These are phyloP conservation scores for Pseudopodoces humilis DNA, from an alignment of 2,113 vertebrate genomes.

Conservation along the genomic window DNA sequence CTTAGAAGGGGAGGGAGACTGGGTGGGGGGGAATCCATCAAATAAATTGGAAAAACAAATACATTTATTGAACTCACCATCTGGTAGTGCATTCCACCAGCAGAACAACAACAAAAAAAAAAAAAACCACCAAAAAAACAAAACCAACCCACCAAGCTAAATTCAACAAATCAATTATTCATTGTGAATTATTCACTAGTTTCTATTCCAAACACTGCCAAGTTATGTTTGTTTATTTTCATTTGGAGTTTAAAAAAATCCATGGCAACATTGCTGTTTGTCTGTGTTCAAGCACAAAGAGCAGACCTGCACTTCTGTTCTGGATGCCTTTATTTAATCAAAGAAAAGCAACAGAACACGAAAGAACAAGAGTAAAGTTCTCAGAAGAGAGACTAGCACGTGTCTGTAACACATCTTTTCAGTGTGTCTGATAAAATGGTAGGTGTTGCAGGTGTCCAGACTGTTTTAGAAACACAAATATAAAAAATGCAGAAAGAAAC, in stretches of 20 bases:
- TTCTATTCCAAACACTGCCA: conserved; percentile 61
- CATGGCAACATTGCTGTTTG: conserved; percentile 56
- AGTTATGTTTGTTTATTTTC: conserved; percentile 73
- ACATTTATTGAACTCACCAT: conserved; percentile 68
- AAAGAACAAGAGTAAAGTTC: conserved; percentile 30
- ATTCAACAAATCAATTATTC: conserved; percentile 75
- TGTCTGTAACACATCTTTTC: not conserved
- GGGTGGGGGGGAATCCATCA: conserved; percentile 22
- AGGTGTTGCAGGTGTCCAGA: not conserved
- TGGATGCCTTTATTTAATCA: conserved; percentile 45
- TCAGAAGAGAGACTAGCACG: not conserved
- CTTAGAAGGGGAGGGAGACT: not conserved
- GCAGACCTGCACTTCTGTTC: conserved; percentile 25
- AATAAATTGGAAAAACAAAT: conserved; percentile 71
- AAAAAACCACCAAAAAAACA: not conserved
- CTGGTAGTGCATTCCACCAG: conserved; percentile 54
- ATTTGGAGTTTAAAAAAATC: conserved; percentile 62
- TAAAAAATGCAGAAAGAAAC: not conserved
- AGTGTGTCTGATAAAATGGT: not conserved
- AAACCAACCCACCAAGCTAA: conserved; percentile 16
- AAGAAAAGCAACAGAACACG: not conserved
- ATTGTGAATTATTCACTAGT: conserved; percentile 74
- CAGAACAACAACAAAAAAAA: not conserved
- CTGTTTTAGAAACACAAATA: not conserved
- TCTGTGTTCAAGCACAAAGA: conserved; percentile 48